Evolutionary conservation across 2,797 vertebrate species (phyloP), one percentile per base, ranked within the genome.

Genomic region (Microctenopoma steveboyesi): DNA sequence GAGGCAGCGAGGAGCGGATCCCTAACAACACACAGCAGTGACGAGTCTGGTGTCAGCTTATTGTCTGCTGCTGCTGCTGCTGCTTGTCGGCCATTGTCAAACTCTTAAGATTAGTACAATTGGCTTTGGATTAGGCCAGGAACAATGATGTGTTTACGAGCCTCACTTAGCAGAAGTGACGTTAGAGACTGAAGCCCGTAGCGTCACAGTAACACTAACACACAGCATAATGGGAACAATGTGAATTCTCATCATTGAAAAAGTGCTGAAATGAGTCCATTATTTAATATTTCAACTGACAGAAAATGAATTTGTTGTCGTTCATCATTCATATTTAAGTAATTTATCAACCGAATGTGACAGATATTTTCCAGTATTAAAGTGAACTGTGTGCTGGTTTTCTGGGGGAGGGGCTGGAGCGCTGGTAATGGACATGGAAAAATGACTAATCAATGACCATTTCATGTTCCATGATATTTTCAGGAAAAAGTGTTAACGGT

Each of bases 71-170:
- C 28, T 30, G 30, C 82, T 56, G 78, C 77, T 9, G 35, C 65
- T 59, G 71, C 58, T 40, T 4, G 45, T 28, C 61, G 60, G 65
- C 52, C 63, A 9, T 18, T 6, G 59, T 42, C 54, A 27, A 63
- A 43, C 7, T 25, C 27, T 64, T 13, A 14, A 69, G 70, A 78
- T 76, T 53, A 75, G 67, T 5, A 78, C 76, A 78, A 76, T 42
- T 69, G 71, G 61, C 51, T 74, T 60, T 68, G 59, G 76, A 81
- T 81, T 67, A 53, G 66, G 55, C 11, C 13, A 55, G 25, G 71
- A 71, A 87, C 74, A 77, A 87, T 69, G 54, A 59, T 51, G 66
- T 51, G 33, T 82, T 81, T 61, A 69, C 28, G 2, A 59, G 69
- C 47, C 43, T 64, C 53, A 47, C 46, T 47, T 22, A 25, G 75